A percentile compares a stretch with the other conserved stretches of the same genome.
These are phyloP conservation scores for Sinocyclocheilus anophthalmus DNA, from an alignment of 2,113 vertebrate species.

Conservation along the genomic window DNA sequence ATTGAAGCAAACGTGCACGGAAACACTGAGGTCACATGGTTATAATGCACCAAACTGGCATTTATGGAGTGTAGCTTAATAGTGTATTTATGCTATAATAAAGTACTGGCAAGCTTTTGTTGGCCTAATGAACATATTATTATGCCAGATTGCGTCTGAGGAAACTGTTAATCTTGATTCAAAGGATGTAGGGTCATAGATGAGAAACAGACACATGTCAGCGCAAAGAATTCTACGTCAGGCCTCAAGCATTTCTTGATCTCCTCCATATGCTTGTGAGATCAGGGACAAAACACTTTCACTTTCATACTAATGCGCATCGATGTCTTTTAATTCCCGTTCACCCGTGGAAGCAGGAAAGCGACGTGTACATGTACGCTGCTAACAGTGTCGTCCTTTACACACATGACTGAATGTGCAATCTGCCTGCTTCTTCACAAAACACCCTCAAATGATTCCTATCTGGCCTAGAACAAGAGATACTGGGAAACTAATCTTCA, in stretches of 20 bases:
- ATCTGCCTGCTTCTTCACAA: neutral
- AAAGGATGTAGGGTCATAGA: neutral
- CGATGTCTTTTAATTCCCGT: slow-evolving; percentile 42
- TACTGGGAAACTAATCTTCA: neutral
- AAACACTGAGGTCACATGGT: neutral
- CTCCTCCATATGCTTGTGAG: neutral
- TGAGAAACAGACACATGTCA: slow-evolving; percentile 11
- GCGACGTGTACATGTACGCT: neutral
- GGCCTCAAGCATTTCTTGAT: neutral
- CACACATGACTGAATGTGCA: neutral
- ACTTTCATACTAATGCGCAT: neutral
- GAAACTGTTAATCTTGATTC: neutral
- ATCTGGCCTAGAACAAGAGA: neutral
- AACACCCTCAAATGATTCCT: neutral
- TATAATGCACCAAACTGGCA: neutral
- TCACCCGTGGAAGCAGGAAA: slow-evolving; percentile 19
- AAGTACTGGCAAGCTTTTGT: neutral
- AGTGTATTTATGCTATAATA: neutral
- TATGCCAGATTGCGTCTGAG: neutral
- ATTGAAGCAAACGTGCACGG: neutral
- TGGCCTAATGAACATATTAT: neutral
- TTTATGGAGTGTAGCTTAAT: neutral
- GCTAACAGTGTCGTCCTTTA: neutral
- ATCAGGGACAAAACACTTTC: slow-evolving; percentile 11
- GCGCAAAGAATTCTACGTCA: neutral